These are phyloP conservation scores for Trisateles emortualis DNA, from an alignment of 2,888 invertebrate genomes.

Conservation along the genomic window DNA sequence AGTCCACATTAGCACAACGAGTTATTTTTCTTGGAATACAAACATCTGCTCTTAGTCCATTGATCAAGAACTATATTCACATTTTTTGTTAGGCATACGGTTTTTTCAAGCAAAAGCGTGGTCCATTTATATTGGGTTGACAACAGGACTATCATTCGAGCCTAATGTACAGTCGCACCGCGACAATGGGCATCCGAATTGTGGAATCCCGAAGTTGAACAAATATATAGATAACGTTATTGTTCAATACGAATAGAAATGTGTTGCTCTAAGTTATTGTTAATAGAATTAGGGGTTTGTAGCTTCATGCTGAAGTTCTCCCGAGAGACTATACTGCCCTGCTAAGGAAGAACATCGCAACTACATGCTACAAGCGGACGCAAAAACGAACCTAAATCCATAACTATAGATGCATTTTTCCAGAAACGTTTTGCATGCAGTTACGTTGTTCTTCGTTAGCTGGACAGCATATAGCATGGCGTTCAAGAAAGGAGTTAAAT, in stretches of 20 bases:
- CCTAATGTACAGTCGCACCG: slow-evolving; percentile 7
- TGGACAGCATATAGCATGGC: too few relatives aligned
- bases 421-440: too few relatives aligned
- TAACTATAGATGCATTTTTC: too few relatives aligned
- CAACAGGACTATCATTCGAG: slow-evolving; percentile 8
- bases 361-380: too few relatives aligned
- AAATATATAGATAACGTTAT: slow-evolving; percentile 1
- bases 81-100: slow-evolving; percentile 15
- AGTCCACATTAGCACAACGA: too few relatives aligned
- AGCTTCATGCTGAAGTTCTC: too few relatives aligned
- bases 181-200: slow-evolving; percentile 14
- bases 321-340: too few relatives aligned
- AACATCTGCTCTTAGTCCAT: not conserved
- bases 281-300: not conserved
- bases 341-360: too few relatives aligned
- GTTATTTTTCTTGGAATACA: too few relatives aligned
- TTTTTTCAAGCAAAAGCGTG: slow-evolving; percentile 4
- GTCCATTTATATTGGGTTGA: slow-evolving; percentile 8
- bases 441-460: too few relatives aligned
- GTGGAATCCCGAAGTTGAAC: slow-evolving; percentile 10
- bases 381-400: too few relatives aligned
- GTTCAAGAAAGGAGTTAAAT: too few relatives aligned
- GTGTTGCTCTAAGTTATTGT: not conserved
- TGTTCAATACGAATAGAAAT: not conserved
- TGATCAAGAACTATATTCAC: slow-evolving; percentile 9